Percentiles rank a stretch among this genome's conserved stretches.
Conservation (phyloP, 2,113 vertebrate species). For the Sceloporus tristichus region DNA sequence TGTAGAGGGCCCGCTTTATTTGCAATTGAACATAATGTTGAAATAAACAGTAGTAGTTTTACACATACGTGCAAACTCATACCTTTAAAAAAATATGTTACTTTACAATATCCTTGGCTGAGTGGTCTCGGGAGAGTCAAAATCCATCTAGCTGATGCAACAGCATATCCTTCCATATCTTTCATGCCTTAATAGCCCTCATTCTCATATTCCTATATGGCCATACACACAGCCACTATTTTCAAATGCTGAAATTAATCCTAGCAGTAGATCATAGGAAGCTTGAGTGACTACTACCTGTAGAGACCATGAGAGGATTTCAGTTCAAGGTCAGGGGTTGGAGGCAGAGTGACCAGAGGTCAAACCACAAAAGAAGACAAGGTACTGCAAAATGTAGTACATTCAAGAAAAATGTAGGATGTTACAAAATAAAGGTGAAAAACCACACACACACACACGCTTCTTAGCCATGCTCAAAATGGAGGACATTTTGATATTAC, state of each 20-base stretch:
- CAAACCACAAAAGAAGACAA: no score
- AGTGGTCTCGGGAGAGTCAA: not conserved
- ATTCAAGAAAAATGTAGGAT: no score
- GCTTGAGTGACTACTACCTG: not conserved
- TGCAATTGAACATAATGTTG: conserved; percentile 18
- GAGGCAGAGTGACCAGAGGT: no score
- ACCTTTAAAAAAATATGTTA: not conserved
- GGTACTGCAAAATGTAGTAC: no score
- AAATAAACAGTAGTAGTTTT: conserved; percentile 36
- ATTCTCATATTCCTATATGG: not conserved
- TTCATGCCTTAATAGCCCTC: not conserved
- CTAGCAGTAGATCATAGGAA: not conserved
- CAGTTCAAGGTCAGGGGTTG: not conserved
- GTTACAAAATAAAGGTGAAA: no score
- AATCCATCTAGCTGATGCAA: not conserved
- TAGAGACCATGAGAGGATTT: not conserved
- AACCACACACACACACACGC: no score
- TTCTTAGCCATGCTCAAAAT: no score
- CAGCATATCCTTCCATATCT: not conserved
- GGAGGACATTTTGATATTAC: no score
- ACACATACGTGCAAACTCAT: no score
- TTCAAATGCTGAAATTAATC: not conserved
- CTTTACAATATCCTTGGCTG: not conserved
- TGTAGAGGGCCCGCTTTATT: no score
- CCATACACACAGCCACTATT: not conserved